Evolutionary conservation across 2,797 vertebrate genomes (phyloP).

Genomic region (Syngnathus rostellatus): DNA sequence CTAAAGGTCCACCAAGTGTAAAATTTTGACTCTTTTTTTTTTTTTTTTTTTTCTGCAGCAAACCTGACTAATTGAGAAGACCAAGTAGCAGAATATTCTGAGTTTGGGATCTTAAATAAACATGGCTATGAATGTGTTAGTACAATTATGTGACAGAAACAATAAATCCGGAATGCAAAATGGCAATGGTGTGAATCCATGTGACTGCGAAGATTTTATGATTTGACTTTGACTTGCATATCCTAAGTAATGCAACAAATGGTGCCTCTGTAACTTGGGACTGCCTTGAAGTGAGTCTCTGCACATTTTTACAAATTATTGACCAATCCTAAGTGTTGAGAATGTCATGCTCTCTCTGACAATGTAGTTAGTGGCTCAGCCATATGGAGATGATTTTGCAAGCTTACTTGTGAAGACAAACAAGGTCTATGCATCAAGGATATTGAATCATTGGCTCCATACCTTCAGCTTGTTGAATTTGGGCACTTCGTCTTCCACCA

Average conservation of each 20-base stretch:
- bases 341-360: neutral
- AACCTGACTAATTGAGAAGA: neutral
- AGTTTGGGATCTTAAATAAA: neutral
- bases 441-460: neutral
- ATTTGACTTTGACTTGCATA: neutral
- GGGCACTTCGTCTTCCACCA: constrained; percentile 75
- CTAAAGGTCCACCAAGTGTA: neutral
- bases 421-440: neutral
- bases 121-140: neutral
- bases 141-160: neutral
- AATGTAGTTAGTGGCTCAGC: no score
- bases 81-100: neutral
- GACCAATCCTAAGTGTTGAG: no score
- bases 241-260: neutral
- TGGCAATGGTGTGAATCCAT: neutral
- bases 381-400: no score
- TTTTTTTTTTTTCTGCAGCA: no score
- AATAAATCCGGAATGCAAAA: no score
- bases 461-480: constrained; percentile 78
- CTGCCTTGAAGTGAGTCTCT: neutral
- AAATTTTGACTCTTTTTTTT: no score
- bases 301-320: no score
- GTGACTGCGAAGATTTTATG: constrained; percentile 5
- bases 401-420: neutral
- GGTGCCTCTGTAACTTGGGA: neutral